Evolutionary conservation across 1,140 invertebrate species (phyloP).

Genomic region (Drosophila tristis): DNA sequence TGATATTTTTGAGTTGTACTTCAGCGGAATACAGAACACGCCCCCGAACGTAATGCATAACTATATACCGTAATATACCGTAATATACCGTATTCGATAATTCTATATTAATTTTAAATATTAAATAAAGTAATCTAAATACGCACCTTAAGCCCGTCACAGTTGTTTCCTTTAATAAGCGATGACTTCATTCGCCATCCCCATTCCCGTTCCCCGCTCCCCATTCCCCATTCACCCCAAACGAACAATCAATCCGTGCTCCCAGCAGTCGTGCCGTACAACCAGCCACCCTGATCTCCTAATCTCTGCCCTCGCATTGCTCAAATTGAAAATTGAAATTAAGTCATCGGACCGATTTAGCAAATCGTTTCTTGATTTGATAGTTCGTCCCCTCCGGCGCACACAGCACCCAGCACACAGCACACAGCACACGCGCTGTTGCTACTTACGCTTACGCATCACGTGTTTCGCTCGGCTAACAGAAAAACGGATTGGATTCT

Average conservation of each 20-base stretch:
- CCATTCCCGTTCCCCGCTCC: conserved; percentile 16
- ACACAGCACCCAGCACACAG: neutral
- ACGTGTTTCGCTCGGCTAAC: too few relatives aligned
- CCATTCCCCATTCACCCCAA: conserved; percentile 43
- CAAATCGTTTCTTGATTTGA: conserved; percentile 35
- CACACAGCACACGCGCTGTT: neutral
- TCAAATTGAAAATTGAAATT: conserved; percentile 37
- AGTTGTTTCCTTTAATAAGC: conserved; percentile 26
- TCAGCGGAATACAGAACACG: conserved; percentile 69
- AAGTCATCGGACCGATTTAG: conserved; percentile 47
- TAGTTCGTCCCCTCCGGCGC: neutral
- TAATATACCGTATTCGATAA: conserved; percentile 73
- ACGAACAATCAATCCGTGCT: conserved; percentile 35
- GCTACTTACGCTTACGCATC: neutral
- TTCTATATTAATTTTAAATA: conserved; percentile 69
- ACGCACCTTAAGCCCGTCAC: conserved; percentile 30
- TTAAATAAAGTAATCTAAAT: conserved; percentile 74
- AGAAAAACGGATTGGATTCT: too few relatives aligned
- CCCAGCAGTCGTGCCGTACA: neutral
- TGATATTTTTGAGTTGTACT: conserved; percentile 84
- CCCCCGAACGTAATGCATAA: conserved; percentile 63
- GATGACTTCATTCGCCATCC: conserved; percentile 45
- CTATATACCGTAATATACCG: conserved; percentile 54
- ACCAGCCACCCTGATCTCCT: conserved; percentile 27
- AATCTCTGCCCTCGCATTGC: conserved; percentile 32